Evolutionary conservation across 2,797 vertebrate genomes (phyloP).

Genomic region (Steatocranus sp.): DNA sequence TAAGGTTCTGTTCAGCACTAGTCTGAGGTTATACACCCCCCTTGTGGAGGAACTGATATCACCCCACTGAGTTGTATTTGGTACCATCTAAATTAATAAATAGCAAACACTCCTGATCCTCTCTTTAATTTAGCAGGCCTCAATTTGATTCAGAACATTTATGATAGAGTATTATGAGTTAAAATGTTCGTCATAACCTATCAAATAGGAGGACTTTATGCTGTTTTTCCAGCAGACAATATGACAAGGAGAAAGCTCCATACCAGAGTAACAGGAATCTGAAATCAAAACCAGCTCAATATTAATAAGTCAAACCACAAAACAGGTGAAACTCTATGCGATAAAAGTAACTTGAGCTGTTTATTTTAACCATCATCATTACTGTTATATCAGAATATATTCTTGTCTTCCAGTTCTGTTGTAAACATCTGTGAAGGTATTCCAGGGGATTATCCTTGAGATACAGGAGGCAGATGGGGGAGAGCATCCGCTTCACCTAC

Average conservation of each 20-base stretch:
- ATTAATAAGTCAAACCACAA: background rate
- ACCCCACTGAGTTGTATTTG: background rate
- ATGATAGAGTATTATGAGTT: background rate
- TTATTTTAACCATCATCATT: background rate
- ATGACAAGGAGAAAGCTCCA: background rate
- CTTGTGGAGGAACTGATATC: slow-evolving; percentile 61
- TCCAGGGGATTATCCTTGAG: slow-evolving; percentile 78
- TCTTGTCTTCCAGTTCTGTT: slow-evolving; percentile 25
- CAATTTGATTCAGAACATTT: background rate
- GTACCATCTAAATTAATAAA: background rate
- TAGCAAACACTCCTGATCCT: background rate
- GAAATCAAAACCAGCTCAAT: background rate
- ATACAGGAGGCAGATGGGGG: slow-evolving; percentile 75
- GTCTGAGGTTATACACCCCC: slow-evolving; percentile 54
- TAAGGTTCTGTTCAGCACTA: background rate
- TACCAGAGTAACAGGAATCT: background rate
- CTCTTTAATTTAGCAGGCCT: background rate
- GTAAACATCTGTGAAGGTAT: slow-evolving; percentile 76
- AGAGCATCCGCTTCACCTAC: slow-evolving; percentile 38
- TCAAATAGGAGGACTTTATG: background rate
- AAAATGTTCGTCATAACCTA: background rate
- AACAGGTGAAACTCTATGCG: background rate
- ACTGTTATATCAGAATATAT: background rate
- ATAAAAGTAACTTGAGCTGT: background rate
- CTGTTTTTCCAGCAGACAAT: background rate